A percentile compares a stretch with the other conserved stretches of the same genome.
Evolutionary conservation across 2,888 invertebrate species (phyloP).

Genomic region (Drosophila nr. perissopoda): DNA sequence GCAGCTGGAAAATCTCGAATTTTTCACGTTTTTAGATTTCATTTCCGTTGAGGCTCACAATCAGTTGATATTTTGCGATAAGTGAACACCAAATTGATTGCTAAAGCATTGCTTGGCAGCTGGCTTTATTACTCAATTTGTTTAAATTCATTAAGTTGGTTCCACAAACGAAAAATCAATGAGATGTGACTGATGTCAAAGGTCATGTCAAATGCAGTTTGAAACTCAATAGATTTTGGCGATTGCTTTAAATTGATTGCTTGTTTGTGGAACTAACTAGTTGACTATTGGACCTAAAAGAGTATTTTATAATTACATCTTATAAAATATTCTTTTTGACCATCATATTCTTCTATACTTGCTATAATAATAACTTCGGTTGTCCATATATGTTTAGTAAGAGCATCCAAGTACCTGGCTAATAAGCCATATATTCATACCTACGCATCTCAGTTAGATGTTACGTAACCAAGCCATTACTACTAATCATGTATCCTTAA

Average conservation of each 20-base stretch:
- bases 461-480: slow-evolving; percentile 8
- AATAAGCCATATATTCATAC: slow-evolving; percentile 46
- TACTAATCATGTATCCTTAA: slow-evolving; percentile 15
- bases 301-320: slow-evolving; percentile 4
- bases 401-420: slow-evolving; percentile 68
- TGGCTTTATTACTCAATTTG: slow-evolving; percentile 39
- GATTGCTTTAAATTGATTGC: slow-evolving; percentile 31
- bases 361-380: slow-evolving; percentile 54
- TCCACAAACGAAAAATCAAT: slow-evolving; percentile 44
- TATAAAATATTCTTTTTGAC: slow-evolving; percentile 24
- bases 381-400: slow-evolving; percentile 62
- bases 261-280: slow-evolving; percentile 33
- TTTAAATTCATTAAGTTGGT: slow-evolving; percentile 36
- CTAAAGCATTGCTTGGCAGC: slow-evolving; percentile 20
- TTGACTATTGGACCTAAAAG: slow-evolving; percentile 40
- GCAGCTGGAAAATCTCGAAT: slow-evolving; percentile 9
- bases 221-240: background rate
- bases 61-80: slow-evolving; percentile 66
- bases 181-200: slow-evolving; percentile 1
- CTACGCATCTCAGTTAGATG: slow-evolving; percentile 22
- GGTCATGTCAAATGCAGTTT: slow-evolving; percentile 4
- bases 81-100: slow-evolving; percentile 45
- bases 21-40: slow-evolving; percentile 16
- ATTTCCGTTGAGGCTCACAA: slow-evolving; percentile 33
- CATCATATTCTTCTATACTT: slow-evolving; percentile 20